These are phyloP conservation scores for Myathropa florea DNA, from an alignment of 2,888 invertebrate species.

Conservation along the genomic window DNA sequence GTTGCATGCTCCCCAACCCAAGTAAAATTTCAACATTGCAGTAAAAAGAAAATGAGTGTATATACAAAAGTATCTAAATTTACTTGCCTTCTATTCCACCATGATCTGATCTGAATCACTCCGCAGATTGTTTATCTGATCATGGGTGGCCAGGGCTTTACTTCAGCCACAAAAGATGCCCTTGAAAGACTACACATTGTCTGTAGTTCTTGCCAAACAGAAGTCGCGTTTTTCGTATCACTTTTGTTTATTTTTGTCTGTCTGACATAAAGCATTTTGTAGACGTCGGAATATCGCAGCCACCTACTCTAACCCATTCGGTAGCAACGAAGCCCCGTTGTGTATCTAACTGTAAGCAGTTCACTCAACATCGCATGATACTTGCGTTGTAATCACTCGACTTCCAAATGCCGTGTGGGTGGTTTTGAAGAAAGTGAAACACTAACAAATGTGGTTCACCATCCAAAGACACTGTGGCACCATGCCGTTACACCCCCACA, in stretches of 20 bases:
- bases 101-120: not conserved
- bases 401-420: constrained; percentile 57
- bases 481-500: constrained; percentile 51
- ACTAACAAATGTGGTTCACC: constrained; percentile 28
- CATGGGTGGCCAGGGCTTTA: not conserved
- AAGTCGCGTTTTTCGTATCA: not conserved
- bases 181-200: not conserved
- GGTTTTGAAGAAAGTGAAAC: constrained; percentile 56
- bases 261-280: not conserved
- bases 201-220: not conserved
- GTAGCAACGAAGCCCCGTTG: not conserved
- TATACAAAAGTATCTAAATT: too few relatives aligned
- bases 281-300: not conserved
- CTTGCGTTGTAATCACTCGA: constrained; percentile 31
- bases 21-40: not conserved
- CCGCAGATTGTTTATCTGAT: not conserved
- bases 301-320: constrained; percentile 3
- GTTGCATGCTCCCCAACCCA: not conserved
- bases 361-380: constrained; percentile 53
- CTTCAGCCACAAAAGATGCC: not conserved
- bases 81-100: too few relatives aligned
- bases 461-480: constrained; percentile 49
- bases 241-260: not conserved
- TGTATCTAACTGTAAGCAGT: constrained; percentile 3
- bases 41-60: not conserved